A percentile compares a stretch with the other conserved stretches of the same genome.
Evolutionary conservation across 2,113 vertebrate species (phyloP).

Genomic region (Neotragus pygmaeus): DNA sequence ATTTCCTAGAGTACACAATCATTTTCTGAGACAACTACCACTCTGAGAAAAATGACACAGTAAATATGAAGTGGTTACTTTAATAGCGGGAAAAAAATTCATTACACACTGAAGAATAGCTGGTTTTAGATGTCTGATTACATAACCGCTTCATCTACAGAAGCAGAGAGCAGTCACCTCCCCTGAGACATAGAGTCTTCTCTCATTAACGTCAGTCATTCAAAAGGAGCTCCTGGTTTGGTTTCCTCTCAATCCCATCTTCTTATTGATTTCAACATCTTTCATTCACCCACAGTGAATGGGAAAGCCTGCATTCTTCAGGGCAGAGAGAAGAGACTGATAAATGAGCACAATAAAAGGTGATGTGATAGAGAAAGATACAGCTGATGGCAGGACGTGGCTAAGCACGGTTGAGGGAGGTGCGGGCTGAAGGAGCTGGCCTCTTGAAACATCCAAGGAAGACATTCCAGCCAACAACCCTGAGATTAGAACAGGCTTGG

Average conservation of each 20-base stretch:
- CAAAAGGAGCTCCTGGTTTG: background rate
- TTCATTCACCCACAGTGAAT: background rate
- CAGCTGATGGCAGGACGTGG: rapidly evolving
- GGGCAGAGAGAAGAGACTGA: background rate
- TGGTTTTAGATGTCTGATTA: background rate
- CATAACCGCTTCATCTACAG: background rate
- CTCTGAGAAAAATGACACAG: background rate
- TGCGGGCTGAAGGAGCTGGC: background rate
- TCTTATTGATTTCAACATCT: background rate
- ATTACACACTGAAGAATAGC: background rate
- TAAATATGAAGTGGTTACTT: background rate
- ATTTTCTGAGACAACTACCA: background rate
- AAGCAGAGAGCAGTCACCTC: background rate
- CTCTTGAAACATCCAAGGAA: background rate
- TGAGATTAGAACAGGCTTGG: background rate
- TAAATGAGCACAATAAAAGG: background rate
- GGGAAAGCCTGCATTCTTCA: background rate
- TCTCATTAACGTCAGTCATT: background rate
- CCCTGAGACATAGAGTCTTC: background rate
- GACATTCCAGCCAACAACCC: too few species aligned
- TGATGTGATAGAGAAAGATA: background rate
- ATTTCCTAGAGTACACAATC: background rate
- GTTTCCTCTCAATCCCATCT: background rate
- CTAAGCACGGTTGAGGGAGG: background rate
- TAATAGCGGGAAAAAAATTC: background rate